phyloP scores from a whole-genome alignment of 2,113 vertebrate species.

The Phalacrocorax pelagicus region DNA sequence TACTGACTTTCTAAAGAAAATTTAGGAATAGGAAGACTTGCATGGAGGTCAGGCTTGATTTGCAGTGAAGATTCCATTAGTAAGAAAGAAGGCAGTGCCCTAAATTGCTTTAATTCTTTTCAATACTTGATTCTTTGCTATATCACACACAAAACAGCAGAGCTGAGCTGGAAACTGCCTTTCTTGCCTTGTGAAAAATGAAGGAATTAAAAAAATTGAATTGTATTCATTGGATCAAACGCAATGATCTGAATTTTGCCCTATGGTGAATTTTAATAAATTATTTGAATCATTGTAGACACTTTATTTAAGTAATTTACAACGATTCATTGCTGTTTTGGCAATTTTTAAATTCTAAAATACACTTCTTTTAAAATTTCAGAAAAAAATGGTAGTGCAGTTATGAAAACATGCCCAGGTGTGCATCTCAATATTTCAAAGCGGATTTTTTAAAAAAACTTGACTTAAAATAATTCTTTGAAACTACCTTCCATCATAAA shows the following conservation, averaged over 20 bases:
- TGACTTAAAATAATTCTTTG: neutral
- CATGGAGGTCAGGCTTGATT: neutral
- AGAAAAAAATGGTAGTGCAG: neutral
- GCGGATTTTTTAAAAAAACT: neutral
- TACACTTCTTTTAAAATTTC: neutral
- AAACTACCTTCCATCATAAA: neutral
- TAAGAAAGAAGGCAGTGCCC: neutral
- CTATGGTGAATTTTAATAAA: neutral
- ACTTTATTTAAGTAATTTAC: neutral
- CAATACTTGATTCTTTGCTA: neutral
- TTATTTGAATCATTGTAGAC: neutral
- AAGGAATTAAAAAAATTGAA: neutral
- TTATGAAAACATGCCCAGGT: neutral
- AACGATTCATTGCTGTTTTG: neutral
- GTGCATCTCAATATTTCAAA: neutral
- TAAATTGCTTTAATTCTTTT: conserved; percentile 14
- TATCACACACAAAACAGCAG: neutral
- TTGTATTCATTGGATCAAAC: neutral
- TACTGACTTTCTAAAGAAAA: conserved; percentile 7
- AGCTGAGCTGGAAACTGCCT: neutral
- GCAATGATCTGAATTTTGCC: neutral
- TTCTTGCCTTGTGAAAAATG: neutral
- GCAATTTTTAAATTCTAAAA: neutral
- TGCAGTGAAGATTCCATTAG: neutral
- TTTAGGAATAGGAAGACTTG: neutral